Evolutionary conservation across 2,797 vertebrate genomes (phyloP).

Genomic region (Mus spretus): DNA sequence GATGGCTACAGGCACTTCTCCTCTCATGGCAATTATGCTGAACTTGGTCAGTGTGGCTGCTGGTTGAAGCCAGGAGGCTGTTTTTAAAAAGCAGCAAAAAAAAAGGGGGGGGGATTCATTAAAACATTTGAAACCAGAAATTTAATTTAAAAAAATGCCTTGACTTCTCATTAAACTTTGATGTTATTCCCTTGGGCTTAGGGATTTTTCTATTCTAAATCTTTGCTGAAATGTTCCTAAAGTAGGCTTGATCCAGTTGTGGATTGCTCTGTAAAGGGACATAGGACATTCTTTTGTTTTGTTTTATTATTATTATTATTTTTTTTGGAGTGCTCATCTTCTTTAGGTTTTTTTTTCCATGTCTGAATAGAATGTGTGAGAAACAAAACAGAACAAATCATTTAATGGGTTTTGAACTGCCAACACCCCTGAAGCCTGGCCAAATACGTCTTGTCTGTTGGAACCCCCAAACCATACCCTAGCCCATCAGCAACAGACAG

Average conservation of each 20-base stretch:
- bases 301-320: no score
- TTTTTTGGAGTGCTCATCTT: not conserved
- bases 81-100: slow-evolving; percentile 14
- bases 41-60: slow-evolving; percentile 54
- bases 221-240: slow-evolving; percentile 47
- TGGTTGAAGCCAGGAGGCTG: slow-evolving; percentile 43
- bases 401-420: not conserved
- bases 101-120: slow-evolving; percentile 65
- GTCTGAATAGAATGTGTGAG: slow-evolving; percentile 2
- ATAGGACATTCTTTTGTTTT: not conserved
- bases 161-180: slow-evolving; percentile 75
- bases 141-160: slow-evolving; percentile 75
- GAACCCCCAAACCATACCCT: not conserved
- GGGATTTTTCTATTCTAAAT: slow-evolving; percentile 67
- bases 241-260: not conserved
- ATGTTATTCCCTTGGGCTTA: slow-evolving; percentile 62
- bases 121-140: slow-evolving; percentile 76
- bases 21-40: slow-evolving; percentile 36
- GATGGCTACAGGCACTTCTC: slow-evolving; percentile 45
- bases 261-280: not conserved
- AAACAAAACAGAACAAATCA: not conserved
- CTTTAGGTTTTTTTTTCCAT: not conserved
- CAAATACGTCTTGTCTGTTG: not conserved
- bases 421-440: not conserved
- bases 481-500: not conserved